These are phyloP conservation scores for human (Homo sapiens) DNA, from an alignment of 2,113 vertebrate species.

Conservation along the genomic window GRCh38 chr15:72509001-72509500, in stretches of 20 bases:
- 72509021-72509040: too few relatives aligned
- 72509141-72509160: too few relatives aligned
- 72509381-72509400: background rate
- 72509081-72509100: too few relatives aligned
- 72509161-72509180: too few relatives aligned
- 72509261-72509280: background rate
- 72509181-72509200: too few relatives aligned
- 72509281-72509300: background rate
- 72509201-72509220: too few relatives aligned
- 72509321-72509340: background rate
- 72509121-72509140: too few relatives aligned
- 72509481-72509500: background rate
- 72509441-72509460: background rate
- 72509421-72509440: background rate
- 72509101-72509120: too few relatives aligned
- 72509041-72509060: too few relatives aligned
- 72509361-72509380: background rate
- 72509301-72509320: background rate
- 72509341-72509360: constrained; percentile 3
- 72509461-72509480: background rate
- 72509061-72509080: too few relatives aligned
- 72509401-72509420: constrained; percentile 23
- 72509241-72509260: background rate
- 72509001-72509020: too few relatives aligned
- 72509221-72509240: background rate